Evolutionary conservation across 2,113 vertebrate genomes (phyloP), one percentile per base, ranked within the genome.

Genomic region (Notothenia rossii): DNA sequence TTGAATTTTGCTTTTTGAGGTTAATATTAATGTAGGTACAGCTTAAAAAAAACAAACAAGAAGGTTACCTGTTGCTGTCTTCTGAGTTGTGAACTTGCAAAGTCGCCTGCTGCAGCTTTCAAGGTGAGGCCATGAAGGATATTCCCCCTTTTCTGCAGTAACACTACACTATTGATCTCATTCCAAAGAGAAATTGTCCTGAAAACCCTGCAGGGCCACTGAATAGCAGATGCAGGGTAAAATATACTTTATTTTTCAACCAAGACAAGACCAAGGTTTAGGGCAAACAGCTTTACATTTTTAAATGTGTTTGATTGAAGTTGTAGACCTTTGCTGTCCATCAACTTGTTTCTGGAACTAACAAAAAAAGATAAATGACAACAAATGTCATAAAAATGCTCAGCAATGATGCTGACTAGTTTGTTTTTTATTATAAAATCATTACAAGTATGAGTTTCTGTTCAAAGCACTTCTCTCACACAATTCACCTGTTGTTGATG

Each of bases 141-240:
- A 82, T 53, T 50, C 3, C 17, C 17, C 48, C 48, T 53, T 61
- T 60, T 43, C 70, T 73, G 76, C 60, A 76, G 62, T 53, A 65
- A 81, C 9, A 1, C 5, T 36, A 53, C 53, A 50, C 58, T 72
- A 84, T 77, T 56, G 46, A 79, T 82, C 7, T 1, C 0, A 2
- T 54, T 65, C 22, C 29, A 29, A 60, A 29, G 70, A 45, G 46
- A 63, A 55, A 60, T 29, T 54, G 18, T 81, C 29, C 29, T 29
- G 29, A 29, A 29, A 29, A 29, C 29, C 29, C 29, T 29, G 29
- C 29, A 29, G 29, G 29, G 29, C 29, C 4, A 29, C 29, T 29
- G 29, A 29, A 29, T 29, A 29, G 29, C 29, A 29, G 29, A 29
- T 29, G 29, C 29, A 29, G 29, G 29, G 29, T 29, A 29, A 29